Percentiles rank a stretch among this genome's conserved stretches.
Evolutionary conservation across 1,140 invertebrate genomes (phyloP).

Genomic region (Agrypnia vestita): DNA sequence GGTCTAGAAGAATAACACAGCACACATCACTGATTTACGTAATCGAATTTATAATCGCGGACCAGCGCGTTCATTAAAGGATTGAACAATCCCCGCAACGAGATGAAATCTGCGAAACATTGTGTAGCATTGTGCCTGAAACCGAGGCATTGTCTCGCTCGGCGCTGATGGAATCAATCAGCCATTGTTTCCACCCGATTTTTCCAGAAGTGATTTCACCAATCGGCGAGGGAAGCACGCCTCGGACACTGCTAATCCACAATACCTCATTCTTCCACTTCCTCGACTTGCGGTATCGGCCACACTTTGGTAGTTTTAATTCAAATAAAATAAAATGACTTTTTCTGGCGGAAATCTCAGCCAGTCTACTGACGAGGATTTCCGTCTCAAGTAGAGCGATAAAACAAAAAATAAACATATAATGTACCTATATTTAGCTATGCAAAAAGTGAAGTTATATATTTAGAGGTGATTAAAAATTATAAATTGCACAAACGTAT

Average conservation of each 20-base stretch:
- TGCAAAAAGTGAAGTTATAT: not conserved
- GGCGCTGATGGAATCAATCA: constrained; percentile 43
- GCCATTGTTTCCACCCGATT: constrained; percentile 31
- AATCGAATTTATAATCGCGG: constrained; percentile 11
- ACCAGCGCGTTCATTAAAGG: constrained; percentile 12
- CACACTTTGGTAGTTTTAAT: constrained; percentile 13
- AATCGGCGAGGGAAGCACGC: constrained; percentile 18
- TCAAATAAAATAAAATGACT: not conserved
- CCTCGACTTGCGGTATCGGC: constrained; percentile 25
- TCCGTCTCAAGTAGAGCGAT: constrained; percentile 7
- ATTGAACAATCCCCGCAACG: constrained; percentile 10
- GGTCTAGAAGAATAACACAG: too few relatives aligned
- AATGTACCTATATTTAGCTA: too few relatives aligned
- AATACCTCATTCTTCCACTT: constrained; percentile 32
- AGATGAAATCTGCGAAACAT: constrained; percentile 22
- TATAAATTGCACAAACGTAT: too few relatives aligned
- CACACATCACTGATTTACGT: not conserved
- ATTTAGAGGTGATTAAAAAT: too few relatives aligned
- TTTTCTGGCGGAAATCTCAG: constrained; percentile 19
- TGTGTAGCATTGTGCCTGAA: constrained; percentile 23
- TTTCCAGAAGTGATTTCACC: constrained; percentile 19
- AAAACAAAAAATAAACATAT: not conserved
- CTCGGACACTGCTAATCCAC: constrained; percentile 14
- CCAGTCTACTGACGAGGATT: constrained; percentile 10
- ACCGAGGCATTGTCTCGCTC: constrained; percentile 32